Evolutionary conservation across 2,797 vertebrate species (phyloP), one percentile per base, ranked within the genome.

Genomic region (Sandelia bainsii): DNA sequence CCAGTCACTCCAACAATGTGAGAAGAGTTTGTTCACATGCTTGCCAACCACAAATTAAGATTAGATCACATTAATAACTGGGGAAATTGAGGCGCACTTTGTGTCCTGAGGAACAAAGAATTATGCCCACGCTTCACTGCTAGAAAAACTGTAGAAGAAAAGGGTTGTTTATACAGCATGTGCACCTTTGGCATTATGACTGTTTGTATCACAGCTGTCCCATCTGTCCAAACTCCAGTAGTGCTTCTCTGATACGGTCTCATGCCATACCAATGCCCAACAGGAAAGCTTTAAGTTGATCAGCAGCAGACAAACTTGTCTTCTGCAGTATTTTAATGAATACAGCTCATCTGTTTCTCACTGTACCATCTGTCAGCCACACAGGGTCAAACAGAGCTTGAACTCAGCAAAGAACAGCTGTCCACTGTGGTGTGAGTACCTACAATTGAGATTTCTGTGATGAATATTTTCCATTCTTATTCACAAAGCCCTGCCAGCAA

Each of bases 51-150:
- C 83, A 88, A 91, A 92, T 88, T 90, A 78, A 91, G 86, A 92
- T 93, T 86, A 88, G 83, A 85, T n/a, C 60, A 72, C 77, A 91
- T 93, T 91, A 92, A 90, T 91, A 89, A 89, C 62, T 17, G 13
- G 8, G 75, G 72, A 78, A 72, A 77, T 78, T 53, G 76, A 85
- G 68, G 67, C 79, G 53, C 59, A 69, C 81, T 87, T 82, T 65
- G 68, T 70, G 48, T 79, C 65, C 57, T 11, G 29, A 59, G 69
- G 80, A 80, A 71, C 67, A 80, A 73, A 79, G 71, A 61, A 49
- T 44, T 7, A 9, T 57, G 63, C 72, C 71, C 69, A 54, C 19
- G 22, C 59, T 75, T 50, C 54, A 60, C 67, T 70, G 67, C 63
- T 68, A 64, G 45, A 61, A 45, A 61, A 71, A 69, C 65, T 67